Base-by-base conservation (phyloP, 2,888 invertebrate species). In the Drosophila nr. perissopoda region DNA sequence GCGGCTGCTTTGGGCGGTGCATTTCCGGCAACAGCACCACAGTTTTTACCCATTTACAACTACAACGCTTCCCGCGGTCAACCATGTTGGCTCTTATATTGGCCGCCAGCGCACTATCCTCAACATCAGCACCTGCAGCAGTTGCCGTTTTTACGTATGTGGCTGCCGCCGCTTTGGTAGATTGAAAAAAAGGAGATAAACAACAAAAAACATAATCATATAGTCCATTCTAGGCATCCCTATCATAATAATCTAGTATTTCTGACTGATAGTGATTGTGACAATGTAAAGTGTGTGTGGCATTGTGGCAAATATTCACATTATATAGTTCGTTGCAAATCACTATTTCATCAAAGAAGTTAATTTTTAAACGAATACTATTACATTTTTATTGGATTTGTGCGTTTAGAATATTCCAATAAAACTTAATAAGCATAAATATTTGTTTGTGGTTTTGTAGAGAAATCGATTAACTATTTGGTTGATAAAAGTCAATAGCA, bases 31-130 rank as follows among this genome's bases (percentile, higher is more conserved):
- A 71, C 33, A 58, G 67, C 67, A 49, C 54, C 76, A 48, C 63
- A 67, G 33, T 46, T 64, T 67, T 16, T 74, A 69, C 74, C 65
- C 42, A 54, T 74, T 63, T 74, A 66, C 62, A 70, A 68, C 56
- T 60, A 73, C 62, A 66, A 63, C 54, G 53, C 61, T 48, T 56
- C 59, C 31, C 10, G 53, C 46, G 56, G 67, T 56, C 53, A 52
- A 40, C 34, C 58, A 53, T 76, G 58, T 67, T 83, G 83, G 89
- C 61, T 89, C 10, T 33, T 89, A 7, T 75, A 51, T 51, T 90
- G 87, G 87, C 68, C 74, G 64, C 78, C 84, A 63, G 49, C 60
- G 25, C 38, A 31, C 42, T 54, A 60, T 21, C 54, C 70, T 8
- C 49, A 76, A 31, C 49, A 62, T 25, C 60, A 70, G 25, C 66